These are phyloP conservation scores for Sitta carolinensis DNA, from an alignment of 2,797 vertebrate species.

Conservation along the genomic window DNA sequence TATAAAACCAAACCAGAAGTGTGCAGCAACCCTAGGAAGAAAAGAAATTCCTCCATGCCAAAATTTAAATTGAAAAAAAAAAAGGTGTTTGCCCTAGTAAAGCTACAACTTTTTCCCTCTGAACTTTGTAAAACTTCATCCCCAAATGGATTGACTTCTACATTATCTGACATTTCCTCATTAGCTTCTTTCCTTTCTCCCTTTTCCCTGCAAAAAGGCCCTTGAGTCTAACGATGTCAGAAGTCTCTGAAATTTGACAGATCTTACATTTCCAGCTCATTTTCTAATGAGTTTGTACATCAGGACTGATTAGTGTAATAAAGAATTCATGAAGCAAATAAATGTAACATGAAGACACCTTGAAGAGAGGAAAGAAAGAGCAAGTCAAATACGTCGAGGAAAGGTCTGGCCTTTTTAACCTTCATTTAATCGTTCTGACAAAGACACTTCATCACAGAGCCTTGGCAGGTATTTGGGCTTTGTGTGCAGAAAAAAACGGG, in stretches of 20 bases:
- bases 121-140: constrained; percentile 42
- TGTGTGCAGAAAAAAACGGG: not conserved
- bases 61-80: not conserved
- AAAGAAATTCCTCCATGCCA: not conserved
- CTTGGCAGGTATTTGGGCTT: constrained; percentile 49
- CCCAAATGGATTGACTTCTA: constrained; percentile 26
- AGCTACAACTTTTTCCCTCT: not conserved
- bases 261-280: constrained; percentile 69
- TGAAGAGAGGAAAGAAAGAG: constrained; percentile 73
- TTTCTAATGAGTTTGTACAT: constrained; percentile 76
- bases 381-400: constrained; percentile 14
- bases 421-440: constrained; percentile 62
- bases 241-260: constrained; percentile 63
- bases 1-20: not conserved
- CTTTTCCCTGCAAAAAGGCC: constrained; percentile 27
- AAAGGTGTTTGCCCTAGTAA: not conserved
- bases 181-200: constrained; percentile 58
- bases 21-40: not conserved
- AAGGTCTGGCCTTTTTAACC: constrained; percentile 65
- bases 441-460: constrained; percentile 58
- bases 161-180: constrained; percentile 63
- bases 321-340: constrained; percentile 81
- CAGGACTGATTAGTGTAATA: constrained; percentile 75
- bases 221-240: constrained; percentile 48
- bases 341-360: constrained; percentile 72